phyloP scores from a whole-genome alignment of 2,888 invertebrate genomes.

The Andrena bucephala region DNA sequence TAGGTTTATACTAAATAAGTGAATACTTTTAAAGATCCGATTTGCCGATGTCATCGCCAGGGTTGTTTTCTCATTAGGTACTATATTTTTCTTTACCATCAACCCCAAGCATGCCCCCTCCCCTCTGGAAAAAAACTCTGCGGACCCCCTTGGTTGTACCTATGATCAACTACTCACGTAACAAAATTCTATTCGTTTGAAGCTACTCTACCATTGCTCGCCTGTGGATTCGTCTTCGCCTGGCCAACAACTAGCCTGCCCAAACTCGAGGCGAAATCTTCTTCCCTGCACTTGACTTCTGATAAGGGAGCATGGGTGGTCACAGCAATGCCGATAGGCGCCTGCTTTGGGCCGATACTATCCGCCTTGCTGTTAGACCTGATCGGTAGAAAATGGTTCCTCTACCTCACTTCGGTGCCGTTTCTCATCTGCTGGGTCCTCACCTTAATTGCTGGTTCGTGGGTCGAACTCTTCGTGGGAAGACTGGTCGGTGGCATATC shows the following conservation, averaged over 20 bases:
- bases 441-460: constrained; percentile 43
- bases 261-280: constrained; percentile 7
- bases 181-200: constrained; percentile 3
- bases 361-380: constrained; percentile 52
- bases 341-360: constrained; percentile 59
- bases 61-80: no score
- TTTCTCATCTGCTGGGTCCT: constrained; percentile 55
- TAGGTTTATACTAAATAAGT: no score
- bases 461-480: constrained; percentile 47
- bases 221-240: constrained; percentile 38
- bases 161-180: background rate
- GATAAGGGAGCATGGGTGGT: constrained; percentile 57
- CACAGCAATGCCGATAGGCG: constrained; percentile 49
- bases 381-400: constrained; percentile 67
- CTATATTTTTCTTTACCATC: no score
- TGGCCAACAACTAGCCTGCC: constrained; percentile 53
- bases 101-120: no score
- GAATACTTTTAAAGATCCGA: no score
- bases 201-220: constrained; percentile 51
- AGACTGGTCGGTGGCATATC: constrained; percentile 63
- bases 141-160: no score
- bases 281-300: constrained; percentile 37
- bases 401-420: constrained; percentile 42
- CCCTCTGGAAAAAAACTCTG: no score
- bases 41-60: no score